Conservation (phyloP, 2,113 vertebrate genomes). For the Forbesichthys papilliferus region DNA sequence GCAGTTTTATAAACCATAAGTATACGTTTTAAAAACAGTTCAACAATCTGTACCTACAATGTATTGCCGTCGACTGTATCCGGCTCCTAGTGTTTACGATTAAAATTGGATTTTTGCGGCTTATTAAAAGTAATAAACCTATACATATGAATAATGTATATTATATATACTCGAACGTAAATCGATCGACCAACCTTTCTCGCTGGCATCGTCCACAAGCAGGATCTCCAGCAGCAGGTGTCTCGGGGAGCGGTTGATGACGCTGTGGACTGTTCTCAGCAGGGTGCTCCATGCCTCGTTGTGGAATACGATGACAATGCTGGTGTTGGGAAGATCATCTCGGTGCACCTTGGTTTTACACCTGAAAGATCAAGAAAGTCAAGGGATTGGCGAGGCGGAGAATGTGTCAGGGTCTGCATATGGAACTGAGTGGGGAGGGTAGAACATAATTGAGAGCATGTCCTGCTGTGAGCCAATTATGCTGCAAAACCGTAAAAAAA, state of each 20-base stretch:
- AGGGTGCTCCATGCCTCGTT: conserved; percentile 98
- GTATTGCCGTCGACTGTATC: too few species aligned
- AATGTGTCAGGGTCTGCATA: too few species aligned
- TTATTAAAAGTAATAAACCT: too few species aligned
- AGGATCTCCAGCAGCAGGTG: conserved; percentile 87
- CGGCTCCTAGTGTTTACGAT: too few species aligned
- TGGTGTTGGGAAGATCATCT: conserved; percentile 91
- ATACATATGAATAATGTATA: too few species aligned
- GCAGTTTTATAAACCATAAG: too few species aligned
- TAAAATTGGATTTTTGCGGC: too few species aligned
- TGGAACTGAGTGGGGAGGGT: too few species aligned
- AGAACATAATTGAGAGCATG: conserved; percentile 14
- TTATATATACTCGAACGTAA: too few species aligned
- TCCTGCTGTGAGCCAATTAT: conserved; percentile 12
- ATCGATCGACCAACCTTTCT: conserved; percentile 79
- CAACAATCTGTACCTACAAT: too few species aligned
- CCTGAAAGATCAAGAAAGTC: conserved; percentile 61
- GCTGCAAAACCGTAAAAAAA: conserved; percentile 7
- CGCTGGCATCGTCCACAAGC: conserved; percentile 95
- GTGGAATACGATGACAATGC: conserved; percentile 98
- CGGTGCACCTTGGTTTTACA: conserved; percentile 93
- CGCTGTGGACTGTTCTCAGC: conserved; percentile 90
- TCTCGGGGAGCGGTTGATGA: conserved; percentile 86
- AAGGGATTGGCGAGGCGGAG: too few species aligned
- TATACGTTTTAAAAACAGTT: too few species aligned